phyloP scores from a whole-genome alignment of 2,888 invertebrate genomes.

The Andrena chrysosceles region DNA sequence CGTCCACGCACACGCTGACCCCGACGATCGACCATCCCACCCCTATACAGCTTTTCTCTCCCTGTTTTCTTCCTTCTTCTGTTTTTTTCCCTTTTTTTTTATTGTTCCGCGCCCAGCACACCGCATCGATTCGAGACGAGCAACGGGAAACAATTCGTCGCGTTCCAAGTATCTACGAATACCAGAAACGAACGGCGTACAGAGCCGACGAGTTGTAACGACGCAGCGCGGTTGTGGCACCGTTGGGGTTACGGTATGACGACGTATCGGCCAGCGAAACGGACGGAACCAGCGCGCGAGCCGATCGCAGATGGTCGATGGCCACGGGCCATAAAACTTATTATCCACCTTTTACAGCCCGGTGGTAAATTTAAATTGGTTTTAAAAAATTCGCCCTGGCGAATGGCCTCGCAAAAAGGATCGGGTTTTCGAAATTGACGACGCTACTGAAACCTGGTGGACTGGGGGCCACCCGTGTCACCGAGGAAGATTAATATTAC shows the following conservation, averaged over 20 bases:
- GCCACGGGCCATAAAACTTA: conserved; percentile 79
- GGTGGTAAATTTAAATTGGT: conserved; percentile 78
- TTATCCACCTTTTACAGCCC: conserved; percentile 78
- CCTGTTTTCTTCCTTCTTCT: background rate
- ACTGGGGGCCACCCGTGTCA: conserved; percentile 34
- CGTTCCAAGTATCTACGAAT: conserved; percentile 56
- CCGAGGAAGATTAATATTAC: conserved; percentile 59
- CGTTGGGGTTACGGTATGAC: conserved; percentile 51
- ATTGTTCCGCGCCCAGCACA: conserved; percentile 24
- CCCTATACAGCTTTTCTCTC: conserved; percentile 3
- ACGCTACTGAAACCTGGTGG: conserved; percentile 54
- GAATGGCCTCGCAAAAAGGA: conserved; percentile 67
- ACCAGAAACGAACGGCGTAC: conserved; percentile 29
- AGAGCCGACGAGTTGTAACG: conserved; percentile 51
- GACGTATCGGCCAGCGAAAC: conserved; percentile 64
- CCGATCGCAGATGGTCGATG: conserved; percentile 77
- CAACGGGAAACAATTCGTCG: conserved; percentile 59
- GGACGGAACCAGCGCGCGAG: conserved; percentile 68
- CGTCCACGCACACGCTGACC: conserved; percentile 47
- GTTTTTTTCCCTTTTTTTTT: conserved; percentile 1
- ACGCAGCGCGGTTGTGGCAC: conserved; percentile 30
- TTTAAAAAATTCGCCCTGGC: conserved; percentile 71
- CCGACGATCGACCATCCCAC: conserved; percentile 39
- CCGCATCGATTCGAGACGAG: conserved; percentile 60
- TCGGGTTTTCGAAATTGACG: conserved; percentile 65